phyloP scores from a whole-genome alignment of 1,140 invertebrate species.

The Elysia chlorotica region DNA sequence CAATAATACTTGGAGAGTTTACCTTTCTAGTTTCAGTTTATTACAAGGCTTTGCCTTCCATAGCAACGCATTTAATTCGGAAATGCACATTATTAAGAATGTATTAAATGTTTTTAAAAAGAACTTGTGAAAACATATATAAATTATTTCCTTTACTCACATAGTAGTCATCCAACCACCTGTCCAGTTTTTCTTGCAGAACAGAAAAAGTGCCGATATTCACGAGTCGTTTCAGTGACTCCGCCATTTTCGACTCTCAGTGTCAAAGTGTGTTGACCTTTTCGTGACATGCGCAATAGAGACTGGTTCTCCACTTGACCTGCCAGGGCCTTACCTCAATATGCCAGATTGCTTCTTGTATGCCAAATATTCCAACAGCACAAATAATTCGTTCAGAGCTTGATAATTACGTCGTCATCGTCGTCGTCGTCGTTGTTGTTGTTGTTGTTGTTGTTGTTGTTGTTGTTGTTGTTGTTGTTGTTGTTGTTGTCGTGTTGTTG shows the following conservation, averaged over 20 bases:
- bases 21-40: too few species aligned
- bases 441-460: neutral
- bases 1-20: too few species aligned
- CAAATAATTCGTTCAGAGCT: neutral
- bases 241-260: conserved; percentile 57
- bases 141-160: conserved; percentile 50
- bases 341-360: too few species aligned
- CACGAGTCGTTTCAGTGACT: conserved; percentile 56
- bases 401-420: neutral
- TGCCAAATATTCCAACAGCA: too few species aligned
- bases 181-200: conserved; percentile 58
- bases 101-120: neutral
- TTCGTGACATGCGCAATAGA: too few species aligned
- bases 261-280: neutral
- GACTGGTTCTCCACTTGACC: too few species aligned
- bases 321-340: too few species aligned
- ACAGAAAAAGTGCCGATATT: conserved; percentile 59
- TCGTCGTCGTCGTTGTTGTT: neutral
- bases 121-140: neutral
- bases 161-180: conserved; percentile 56
- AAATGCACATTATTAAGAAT: neutral
- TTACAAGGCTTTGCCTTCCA: too few species aligned
- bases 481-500: neutral
- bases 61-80: conserved; percentile 9
- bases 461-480: neutral